Conservation (phyloP, 2,113 vertebrate species). For the Corythornis madagascariensis region DNA sequence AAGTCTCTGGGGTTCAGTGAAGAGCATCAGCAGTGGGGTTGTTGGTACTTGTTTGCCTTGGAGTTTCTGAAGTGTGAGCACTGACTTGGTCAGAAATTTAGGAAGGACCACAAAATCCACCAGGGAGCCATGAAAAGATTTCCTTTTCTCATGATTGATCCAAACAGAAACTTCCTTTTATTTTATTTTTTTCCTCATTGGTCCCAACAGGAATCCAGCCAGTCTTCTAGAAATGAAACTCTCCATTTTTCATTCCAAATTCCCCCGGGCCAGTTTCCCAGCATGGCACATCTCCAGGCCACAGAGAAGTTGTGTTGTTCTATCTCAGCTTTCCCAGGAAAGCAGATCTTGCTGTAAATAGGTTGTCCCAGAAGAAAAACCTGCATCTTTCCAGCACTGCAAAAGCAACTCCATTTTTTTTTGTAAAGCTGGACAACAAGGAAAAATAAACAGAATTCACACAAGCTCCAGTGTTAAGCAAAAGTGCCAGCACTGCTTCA, state of each 20-base stretch:
- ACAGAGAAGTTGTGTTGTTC: background rate
- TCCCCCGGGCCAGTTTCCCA: background rate
- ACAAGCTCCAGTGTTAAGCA: background rate
- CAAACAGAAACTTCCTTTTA: background rate
- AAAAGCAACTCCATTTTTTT: background rate
- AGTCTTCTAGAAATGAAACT: conserved; percentile 34
- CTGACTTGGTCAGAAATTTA: background rate
- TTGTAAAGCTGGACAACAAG: background rate
- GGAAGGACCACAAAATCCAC: background rate
- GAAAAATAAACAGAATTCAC: background rate
- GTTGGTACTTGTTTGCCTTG: background rate
- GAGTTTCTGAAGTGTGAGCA: background rate
- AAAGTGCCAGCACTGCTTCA: background rate
- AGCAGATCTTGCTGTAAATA: conserved; percentile 6
- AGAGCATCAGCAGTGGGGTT: background rate
- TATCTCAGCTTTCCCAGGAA: background rate
- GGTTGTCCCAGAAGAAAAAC: conserved; percentile 4
- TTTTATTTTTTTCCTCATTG: background rate
- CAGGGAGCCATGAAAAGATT: background rate
- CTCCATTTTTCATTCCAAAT: conserved; percentile 7
- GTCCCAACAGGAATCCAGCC: conserved; percentile 37
- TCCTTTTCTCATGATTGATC: background rate
- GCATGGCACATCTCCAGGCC: conserved; percentile 36
- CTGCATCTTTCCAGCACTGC: background rate
- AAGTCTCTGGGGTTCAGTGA: background rate